These are phyloP conservation scores for Scolanthus callimorphus DNA, from an alignment of 92 coral and sea anemone genomes.

Conservation along the genomic window DNA sequence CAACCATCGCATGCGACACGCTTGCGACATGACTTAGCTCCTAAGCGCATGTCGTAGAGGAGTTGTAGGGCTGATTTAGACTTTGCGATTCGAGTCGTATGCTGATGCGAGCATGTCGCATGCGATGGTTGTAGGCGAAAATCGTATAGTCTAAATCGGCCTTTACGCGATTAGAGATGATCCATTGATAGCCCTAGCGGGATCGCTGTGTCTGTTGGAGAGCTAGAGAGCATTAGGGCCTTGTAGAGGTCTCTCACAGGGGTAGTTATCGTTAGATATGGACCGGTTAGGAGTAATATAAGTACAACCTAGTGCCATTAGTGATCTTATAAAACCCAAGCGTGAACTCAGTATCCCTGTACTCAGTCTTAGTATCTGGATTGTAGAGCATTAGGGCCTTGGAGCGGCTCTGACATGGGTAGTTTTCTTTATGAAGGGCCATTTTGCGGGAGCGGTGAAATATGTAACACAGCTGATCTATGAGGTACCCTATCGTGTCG, in stretches of 20 bases:
- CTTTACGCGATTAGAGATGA: too few relatives aligned
- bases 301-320: conserved; percentile 69
- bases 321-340: conserved; percentile 56
- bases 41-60: too few relatives aligned
- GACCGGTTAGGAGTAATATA: conserved; percentile 64
- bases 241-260: conserved; percentile 69
- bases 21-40: too few relatives aligned
- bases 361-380: conserved; percentile 67
- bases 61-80: too few relatives aligned
- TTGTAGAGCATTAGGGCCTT: conserved; percentile 76
- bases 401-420: conserved; percentile 78
- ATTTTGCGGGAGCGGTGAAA: conserved; percentile 78
- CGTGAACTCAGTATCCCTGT: conserved; percentile 46
- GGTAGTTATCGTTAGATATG: conserved; percentile 77
- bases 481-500: conserved; percentile 72
- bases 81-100: too few relatives aligned
- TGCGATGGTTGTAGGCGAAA: too few relatives aligned
- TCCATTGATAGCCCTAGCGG: too few relatives aligned
- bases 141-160: too few relatives aligned
- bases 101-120: too few relatives aligned
- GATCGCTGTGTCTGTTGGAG: too few relatives aligned
- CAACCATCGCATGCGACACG: too few relatives aligned
- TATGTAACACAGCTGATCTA: conserved; percentile 72
- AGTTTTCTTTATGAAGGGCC: conserved; percentile 85
- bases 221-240: conserved; percentile 74